These are phyloP conservation scores for Raja brachyura DNA, from an alignment of 2,113 vertebrate genomes.

Conservation along the genomic window DNA sequence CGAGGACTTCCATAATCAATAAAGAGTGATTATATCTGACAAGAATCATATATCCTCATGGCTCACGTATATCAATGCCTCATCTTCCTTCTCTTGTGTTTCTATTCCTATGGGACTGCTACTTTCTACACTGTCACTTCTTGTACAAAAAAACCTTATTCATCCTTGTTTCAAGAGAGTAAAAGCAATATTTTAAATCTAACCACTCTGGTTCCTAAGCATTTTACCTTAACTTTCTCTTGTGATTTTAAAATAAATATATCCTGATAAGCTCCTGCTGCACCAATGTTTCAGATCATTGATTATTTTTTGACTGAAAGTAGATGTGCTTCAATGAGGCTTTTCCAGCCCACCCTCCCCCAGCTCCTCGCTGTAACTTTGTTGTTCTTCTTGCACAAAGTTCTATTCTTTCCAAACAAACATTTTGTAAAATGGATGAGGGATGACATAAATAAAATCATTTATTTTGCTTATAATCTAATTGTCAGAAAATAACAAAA, in stretches of 20 bases:
- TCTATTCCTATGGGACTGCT: neutral
- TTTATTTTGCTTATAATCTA: neutral
- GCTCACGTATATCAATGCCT: neutral
- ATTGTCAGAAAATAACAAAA: neutral
- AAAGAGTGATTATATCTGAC: neutral
- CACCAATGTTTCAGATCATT: neutral
- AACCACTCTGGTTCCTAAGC: neutral
- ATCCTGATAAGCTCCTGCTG: neutral
- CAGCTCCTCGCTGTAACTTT: neutral
- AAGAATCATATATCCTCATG: neutral
- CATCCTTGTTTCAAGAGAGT: neutral
- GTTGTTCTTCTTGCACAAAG: neutral
- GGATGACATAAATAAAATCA: neutral
- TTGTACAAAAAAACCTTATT: neutral
- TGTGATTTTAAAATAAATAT: neutral
- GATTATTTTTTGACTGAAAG: neutral
- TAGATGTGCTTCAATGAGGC: neutral
- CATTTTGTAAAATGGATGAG: neutral
- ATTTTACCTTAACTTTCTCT: neutral
- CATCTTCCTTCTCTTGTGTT: neutral
- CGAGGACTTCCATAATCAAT: neutral
- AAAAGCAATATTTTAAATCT: neutral
- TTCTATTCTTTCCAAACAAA: neutral
- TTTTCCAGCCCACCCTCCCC: too few species aligned
- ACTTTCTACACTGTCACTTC: constrained; percentile 22